Percentiles rank a stretch among this genome's conserved stretches.
phyloP scores from a whole-genome alignment of 2,113 vertebrate species.

The Halichoerus grypus region DNA sequence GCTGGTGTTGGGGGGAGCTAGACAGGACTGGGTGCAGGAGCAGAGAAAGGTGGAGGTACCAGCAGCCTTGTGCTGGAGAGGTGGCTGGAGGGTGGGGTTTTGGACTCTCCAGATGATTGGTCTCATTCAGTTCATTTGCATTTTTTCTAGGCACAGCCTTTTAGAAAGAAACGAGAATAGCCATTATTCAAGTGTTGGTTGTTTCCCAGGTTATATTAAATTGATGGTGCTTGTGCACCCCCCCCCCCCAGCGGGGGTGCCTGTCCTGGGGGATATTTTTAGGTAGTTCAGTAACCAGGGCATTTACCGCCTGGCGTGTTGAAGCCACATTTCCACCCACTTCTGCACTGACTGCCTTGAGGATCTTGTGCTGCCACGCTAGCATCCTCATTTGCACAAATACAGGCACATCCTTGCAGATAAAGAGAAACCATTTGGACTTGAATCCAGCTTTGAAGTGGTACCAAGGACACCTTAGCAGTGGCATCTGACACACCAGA shows the following conservation, averaged over 20 bases:
- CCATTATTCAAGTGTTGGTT: rapidly evolving
- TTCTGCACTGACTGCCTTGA: rapidly evolving
- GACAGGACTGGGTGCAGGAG: background rate
- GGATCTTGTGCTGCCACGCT: background rate
- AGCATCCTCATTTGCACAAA: rapidly evolving
- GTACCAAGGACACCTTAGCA: background rate
- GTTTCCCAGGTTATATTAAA: background rate
- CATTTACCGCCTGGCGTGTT: rapidly evolving
- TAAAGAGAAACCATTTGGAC: background rate
- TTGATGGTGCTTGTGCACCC: background rate
- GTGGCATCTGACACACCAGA: background rate
- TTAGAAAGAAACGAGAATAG: too few species aligned
- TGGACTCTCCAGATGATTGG: too few species aligned
- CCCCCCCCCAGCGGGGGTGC: too few species aligned
- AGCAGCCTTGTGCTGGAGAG: too few species aligned
- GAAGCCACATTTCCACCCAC: rapidly evolving
- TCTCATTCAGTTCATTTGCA: background rate
- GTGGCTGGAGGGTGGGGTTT: rapidly evolving
- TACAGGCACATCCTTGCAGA: rapidly evolving
- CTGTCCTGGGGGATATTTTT: background rate
- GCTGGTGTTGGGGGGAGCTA: background rate
- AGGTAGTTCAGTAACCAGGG: background rate
- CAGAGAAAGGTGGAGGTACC: background rate
- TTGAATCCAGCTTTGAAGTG: background rate
- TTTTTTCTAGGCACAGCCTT: background rate